Evolutionary conservation across 2,888 invertebrate genomes (phyloP).

Genomic region (Agriopis aurantiaria): DNA sequence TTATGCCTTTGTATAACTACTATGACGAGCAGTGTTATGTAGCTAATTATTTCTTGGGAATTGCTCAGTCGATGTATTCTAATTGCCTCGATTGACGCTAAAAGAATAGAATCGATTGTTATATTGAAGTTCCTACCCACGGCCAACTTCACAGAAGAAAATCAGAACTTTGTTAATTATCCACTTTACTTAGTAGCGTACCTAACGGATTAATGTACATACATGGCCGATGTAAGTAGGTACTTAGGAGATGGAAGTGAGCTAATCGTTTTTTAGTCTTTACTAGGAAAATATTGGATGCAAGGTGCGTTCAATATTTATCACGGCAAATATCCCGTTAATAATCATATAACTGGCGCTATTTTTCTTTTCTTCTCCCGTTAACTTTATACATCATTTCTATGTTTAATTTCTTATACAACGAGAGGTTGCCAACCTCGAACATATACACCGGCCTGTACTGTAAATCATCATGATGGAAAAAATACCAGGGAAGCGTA

Average conservation of each 20-base stretch:
- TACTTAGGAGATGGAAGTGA: background rate
- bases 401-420: too few species aligned
- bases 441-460: too few species aligned
- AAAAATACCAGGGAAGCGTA: too few species aligned
- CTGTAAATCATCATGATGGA: too few species aligned
- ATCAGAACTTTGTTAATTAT: constrained; percentile 18
- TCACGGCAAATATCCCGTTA: too few species aligned
- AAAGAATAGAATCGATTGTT: constrained; percentile 41
- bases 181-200: too few species aligned
- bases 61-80: constrained; percentile 40
- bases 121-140: background rate
- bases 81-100: constrained; percentile 37
- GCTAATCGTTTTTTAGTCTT: background rate
- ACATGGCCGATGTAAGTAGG: background rate
- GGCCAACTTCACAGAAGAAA: constrained; percentile 1
- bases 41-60: constrained; percentile 40
- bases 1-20: background rate
- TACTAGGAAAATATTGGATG: too few species aligned
- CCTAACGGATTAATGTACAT: constrained; percentile 1
- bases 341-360: too few species aligned
- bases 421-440: too few species aligned
- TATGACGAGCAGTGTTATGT: constrained; percentile 7
- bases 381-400: too few species aligned
- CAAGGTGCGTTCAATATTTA: too few species aligned
- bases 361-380: too few species aligned